phyloP scores from a whole-genome alignment of 2,797 vertebrate species.

The Pantherophis vulpinus region DNA sequence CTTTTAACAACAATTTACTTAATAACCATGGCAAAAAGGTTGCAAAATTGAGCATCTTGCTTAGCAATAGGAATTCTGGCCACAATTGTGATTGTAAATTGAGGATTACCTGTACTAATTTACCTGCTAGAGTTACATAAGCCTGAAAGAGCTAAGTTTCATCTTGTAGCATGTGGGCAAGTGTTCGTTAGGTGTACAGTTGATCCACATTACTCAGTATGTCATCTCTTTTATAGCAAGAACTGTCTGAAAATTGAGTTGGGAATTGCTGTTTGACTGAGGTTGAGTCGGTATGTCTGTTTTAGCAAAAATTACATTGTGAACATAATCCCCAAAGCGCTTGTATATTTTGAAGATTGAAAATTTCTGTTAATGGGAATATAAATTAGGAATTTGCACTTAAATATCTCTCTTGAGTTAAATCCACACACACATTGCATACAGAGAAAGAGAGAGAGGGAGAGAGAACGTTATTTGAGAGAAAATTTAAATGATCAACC shows the following conservation, averaged over 20 bases:
- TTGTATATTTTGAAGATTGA: not conserved
- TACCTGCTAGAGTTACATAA: not conserved
- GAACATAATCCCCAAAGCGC: not conserved
- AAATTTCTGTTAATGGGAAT: conserved; percentile 13
- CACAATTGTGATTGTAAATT: not conserved
- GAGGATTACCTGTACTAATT: not conserved
- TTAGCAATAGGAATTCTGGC: not conserved
- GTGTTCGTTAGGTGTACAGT: not conserved
- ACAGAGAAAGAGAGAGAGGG: not conserved
- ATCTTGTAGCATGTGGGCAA: not conserved
- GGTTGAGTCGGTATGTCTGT: not conserved
- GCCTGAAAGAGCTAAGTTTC: not conserved
- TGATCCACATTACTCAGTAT: not conserved
- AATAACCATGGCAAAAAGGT: not conserved
- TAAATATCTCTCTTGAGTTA: conserved; percentile 7
- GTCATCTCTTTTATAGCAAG: not conserved
- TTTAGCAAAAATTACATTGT: conserved; percentile 11
- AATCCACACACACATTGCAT: not conserved
- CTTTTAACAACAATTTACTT: not conserved
- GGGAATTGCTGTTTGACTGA: conserved; percentile 12
- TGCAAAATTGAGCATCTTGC: not conserved
- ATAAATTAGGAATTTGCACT: conserved; percentile 19
- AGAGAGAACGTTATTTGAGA: not conserved
- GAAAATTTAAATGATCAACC: conserved; percentile 7
- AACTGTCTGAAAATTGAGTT: conserved; percentile 15